Base-by-base conservation (phyloP, 2,113 vertebrate genomes). In the Poecilia latipinna region DNA sequence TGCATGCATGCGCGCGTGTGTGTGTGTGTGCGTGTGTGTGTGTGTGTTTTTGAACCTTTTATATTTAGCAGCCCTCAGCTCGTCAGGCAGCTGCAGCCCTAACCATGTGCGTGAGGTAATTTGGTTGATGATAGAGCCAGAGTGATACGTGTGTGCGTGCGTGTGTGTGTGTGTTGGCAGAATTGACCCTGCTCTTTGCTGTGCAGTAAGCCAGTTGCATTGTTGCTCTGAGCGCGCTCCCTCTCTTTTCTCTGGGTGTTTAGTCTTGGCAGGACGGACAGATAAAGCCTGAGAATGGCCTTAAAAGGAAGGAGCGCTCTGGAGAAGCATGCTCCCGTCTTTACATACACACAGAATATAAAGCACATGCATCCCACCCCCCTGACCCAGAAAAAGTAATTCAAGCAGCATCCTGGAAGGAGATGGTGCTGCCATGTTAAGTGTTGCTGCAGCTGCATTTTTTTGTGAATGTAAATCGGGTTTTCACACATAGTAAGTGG, bases 261-360 rank as follows among this genome's bases (percentile, higher is more conserved):
- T 82, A 86, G 82, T 93, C 87, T 93, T 94, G 91, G 92, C 89
- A 84, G 70, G 42, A 75, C 72, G 67, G 65, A 54, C 44, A 75
- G 61, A 80, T 65, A 70, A 87, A 69, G 74, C 79, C 75, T 76
- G 88, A 83, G 71, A 90, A 92, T 93, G 81, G 72, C 94, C 93
- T 93, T 94, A 94, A 93, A 94, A 94, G 93, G 87, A 91, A 95
- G 75, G 79, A 72, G 78, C 82, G 74, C 75, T 70, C 65, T 75
- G 79, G 76, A 81, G 75, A 74, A 73, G 70, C 71, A 83, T 87
- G 74, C 79, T 79, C 78, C 87, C 79, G 79, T 77, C 85, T 80
- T 76, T 83, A 86, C 81, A 77, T 75, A 70, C 68, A 78, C 69
- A 71, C 51, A 32, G 32, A 67, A 71, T 39, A 12, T 31, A 31